These are phyloP conservation scores for Spilarctia lutea DNA, from an alignment of 2,888 invertebrate genomes.

Conservation along the genomic window DNA sequence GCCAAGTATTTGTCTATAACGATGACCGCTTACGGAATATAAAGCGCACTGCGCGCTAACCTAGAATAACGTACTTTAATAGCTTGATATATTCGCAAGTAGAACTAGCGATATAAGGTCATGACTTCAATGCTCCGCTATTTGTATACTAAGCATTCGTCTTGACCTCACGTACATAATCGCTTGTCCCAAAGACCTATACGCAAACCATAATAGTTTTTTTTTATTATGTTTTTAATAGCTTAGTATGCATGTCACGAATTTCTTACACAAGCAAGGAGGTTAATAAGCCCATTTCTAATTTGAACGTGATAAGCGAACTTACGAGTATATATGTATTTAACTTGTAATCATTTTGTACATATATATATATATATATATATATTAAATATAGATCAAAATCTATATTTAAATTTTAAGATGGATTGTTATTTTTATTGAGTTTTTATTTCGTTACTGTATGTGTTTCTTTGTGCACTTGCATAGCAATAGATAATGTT, in stretches of 20 bases:
- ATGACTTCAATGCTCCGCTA: background rate
- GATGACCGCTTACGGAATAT: too few species aligned
- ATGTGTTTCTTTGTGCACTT: too few species aligned
- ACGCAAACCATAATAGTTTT: background rate
- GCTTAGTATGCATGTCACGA: background rate
- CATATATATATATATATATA: too few species aligned
- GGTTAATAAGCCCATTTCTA: background rate
- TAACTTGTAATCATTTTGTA: background rate
- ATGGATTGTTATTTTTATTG: too few species aligned
- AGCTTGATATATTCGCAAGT: background rate
- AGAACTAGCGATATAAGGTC: background rate
- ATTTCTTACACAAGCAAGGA: background rate
- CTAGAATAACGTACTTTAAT: background rate
- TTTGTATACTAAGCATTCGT: background rate
- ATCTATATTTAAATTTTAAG: too few species aligned
- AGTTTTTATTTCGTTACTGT: too few species aligned
- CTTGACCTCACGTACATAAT: background rate
- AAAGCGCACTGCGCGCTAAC: too few species aligned
- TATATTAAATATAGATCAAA: too few species aligned
- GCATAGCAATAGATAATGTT: too few species aligned
- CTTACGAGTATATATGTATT: background rate
- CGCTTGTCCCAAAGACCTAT: background rate
- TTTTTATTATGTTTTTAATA: slow-evolving; percentile 1
- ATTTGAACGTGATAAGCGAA: background rate
- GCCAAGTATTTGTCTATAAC: too few species aligned